phyloP scores from a whole-genome alignment of 2,797 vertebrate species.

The Cercopithecus hamlyni region DNA sequence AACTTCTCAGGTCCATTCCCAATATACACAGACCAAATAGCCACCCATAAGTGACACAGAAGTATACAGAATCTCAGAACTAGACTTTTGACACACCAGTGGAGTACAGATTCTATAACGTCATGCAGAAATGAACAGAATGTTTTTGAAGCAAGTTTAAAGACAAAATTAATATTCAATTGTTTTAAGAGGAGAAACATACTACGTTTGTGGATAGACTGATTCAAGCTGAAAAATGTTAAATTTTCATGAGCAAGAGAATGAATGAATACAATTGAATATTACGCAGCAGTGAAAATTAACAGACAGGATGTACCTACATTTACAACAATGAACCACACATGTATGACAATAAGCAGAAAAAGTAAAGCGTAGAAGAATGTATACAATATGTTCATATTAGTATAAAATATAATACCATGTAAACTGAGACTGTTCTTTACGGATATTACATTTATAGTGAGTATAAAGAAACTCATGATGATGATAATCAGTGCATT shows the following conservation, averaged over 20 bases:
- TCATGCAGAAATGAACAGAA: not conserved
- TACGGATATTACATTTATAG: not conserved
- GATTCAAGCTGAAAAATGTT: not conserved
- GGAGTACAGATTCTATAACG: not conserved
- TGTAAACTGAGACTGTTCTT: not conserved
- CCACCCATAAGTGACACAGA: not conserved
- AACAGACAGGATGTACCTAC: not conserved
- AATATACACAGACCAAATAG: not conserved
- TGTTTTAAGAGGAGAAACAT: slow-evolving; percentile 43
- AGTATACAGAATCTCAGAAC: not conserved
- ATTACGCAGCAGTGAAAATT: not conserved
- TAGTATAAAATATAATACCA: not conserved
- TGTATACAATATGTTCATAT: not conserved
- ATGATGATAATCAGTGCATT: not conserved
- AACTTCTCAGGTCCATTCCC: not conserved
- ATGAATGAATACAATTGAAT: not conserved
- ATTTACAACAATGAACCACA: not conserved
- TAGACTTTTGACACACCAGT: not conserved
- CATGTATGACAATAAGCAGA: not conserved
- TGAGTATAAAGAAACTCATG: not conserved
- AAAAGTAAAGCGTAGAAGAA: not conserved
- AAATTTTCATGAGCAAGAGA: not conserved
- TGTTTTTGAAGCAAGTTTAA: not conserved
- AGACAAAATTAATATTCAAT: not conserved
- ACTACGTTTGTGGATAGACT: not conserved